A percentile compares a stretch with the other conserved stretches of the same genome.
phyloP scores from a whole-genome alignment of 1,140 invertebrate species.

The Drosophila oshimai region DNA sequence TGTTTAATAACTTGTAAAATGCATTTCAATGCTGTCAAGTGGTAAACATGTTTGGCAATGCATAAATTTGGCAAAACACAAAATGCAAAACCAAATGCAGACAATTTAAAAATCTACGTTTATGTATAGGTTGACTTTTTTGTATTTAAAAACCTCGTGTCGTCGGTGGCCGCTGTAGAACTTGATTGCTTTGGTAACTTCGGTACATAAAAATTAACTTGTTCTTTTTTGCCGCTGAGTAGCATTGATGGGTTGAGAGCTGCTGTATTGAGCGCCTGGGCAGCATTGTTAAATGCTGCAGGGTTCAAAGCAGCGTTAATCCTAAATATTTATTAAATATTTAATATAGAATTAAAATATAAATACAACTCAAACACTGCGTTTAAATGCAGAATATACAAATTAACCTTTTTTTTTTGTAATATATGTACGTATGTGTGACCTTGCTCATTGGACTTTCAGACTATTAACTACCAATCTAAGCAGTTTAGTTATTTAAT shows the following conservation, averaged over 20 bases:
- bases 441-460: not conserved
- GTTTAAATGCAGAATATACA: constrained; percentile 17
- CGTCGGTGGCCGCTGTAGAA: constrained; percentile 48
- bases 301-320: constrained; percentile 78
- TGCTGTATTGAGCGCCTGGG: constrained; percentile 74
- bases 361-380: constrained; percentile 5
- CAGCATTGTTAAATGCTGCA: constrained; percentile 76
- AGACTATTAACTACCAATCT: not conserved
- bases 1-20: constrained; percentile 29
- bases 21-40: constrained; percentile 27
- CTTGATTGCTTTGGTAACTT: constrained; percentile 65
- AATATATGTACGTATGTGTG: not conserved
- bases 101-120: constrained; percentile 29
- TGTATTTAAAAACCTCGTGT: constrained; percentile 75
- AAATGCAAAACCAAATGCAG: constrained; percentile 56
- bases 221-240: constrained; percentile 77
- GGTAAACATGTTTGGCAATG: constrained; percentile 23
- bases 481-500: not conserved
- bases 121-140: constrained; percentile 22
- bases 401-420: not conserved
- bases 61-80: constrained; percentile 45
- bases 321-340: constrained; percentile 56
- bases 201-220: constrained; percentile 77
- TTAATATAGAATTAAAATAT: constrained; percentile 39
- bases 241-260: constrained; percentile 74